Evolutionary conservation across 2,797 vertebrate genomes (phyloP), one percentile per base, ranked within the genome.

Genomic region (Triplophysa yarkandensis): DNA sequence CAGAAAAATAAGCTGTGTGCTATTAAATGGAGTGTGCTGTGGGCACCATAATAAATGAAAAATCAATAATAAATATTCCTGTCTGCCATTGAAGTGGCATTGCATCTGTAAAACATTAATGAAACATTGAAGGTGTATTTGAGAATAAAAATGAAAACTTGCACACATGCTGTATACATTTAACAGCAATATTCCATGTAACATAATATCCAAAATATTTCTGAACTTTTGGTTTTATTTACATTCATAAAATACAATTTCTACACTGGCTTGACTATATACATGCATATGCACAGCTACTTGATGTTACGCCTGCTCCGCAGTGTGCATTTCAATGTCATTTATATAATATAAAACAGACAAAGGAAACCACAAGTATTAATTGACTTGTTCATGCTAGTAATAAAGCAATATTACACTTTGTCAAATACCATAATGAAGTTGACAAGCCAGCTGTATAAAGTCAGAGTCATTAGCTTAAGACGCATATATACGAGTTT

Each of bases 21-120:
- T 39, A 58, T 71, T 71, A 57, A 66, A 57, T 60, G 21, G 19
- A 71, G 52, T 46, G 41, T 43, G 19, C 60, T 66, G 39, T 39
- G 68, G 50, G 41, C 27, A 66, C 50, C 23, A 58, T 9, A 11
- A 14, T 50, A 50, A n/a, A n/a, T n/a, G n/a, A n/a, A n/a, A n/a
- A n/a, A 65, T 77, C 63, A 39, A 77, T 67, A 66, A 58, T 54
- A 21, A 44, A 54, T 70, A 67, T 71, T 66, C 44, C 52, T 28
- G 63, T 21, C 28, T n/a, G 62, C 25, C 10, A 43, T 28, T 46
- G 21, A 11, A 55, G 23, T 54, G 19, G 39, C 43, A 71, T 48
- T 57, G 34, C 58, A 14, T 48, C 30, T 11, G 34, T 66, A 27
- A 77, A 77, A 57, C 21, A 36, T 32, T 7, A 50, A 21, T 48